Base-by-base conservation (phyloP, 2,888 invertebrate species). In the Drosophila multiciliata region DNA sequence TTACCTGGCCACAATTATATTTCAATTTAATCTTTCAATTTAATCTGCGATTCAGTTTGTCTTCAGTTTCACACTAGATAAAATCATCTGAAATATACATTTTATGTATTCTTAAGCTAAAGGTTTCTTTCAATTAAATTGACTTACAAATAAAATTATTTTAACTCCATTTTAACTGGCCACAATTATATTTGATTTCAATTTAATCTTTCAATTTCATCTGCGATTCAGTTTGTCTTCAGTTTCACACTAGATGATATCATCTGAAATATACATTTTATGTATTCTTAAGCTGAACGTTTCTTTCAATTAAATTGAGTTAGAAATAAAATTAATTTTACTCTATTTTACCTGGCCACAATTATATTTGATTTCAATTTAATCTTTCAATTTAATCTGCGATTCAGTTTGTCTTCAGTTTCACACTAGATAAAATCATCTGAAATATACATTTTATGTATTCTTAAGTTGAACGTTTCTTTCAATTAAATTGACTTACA, bases 331-430 rank as follows among this genome's bases (percentile, higher is more conserved):
- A 29, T 50, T 6, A 29, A n/a, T 29, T 12, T 17, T 9, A 3
- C 11, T 17, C 11, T 11, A 26, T 7, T 23, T 15, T 15, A 9
- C 15, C 7, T 4, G 15, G 4, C 15, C 20, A 23, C 45, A 23
- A 45, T 45, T 45, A 45, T 20, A 42, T 20, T 20, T 42, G 12
- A 6, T 29, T 66, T 17, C 50, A 23, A 57, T 69, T 58, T 64
- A 54, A 54, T n/a, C n/a, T n/a, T n/a, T n/a, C n/a, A n/a, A n/a
- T n/a, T 58, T 64, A 54, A 54, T 59, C 11, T 65, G 49, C 33
- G 42, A 54, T 49, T 69, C 42, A 38, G 42, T 50, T 49, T 69
- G 49, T 57, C 35, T 33, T 55, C 40, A 42, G 20, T 54, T 42
- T 58, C 40, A 23, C 57, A 7, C 48, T 15, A 42, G 42, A 55